phyloP scores from a whole-genome alignment of 1,140 invertebrate species.

The Phenacoccus solenopsis region DNA sequence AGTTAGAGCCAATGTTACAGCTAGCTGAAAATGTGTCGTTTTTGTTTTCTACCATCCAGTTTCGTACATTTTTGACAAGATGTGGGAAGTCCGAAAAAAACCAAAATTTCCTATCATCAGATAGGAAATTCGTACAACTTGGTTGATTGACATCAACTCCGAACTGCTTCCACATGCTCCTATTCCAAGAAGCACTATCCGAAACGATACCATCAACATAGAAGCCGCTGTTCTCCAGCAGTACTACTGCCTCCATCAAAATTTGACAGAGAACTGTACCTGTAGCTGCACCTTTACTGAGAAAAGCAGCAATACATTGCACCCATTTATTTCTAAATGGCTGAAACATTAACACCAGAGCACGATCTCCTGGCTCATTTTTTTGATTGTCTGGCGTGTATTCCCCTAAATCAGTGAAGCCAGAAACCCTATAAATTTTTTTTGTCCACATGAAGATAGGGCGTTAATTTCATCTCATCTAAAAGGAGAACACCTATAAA shows the following conservation, averaged over 20 bases:
- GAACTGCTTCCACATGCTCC: slow-evolving; percentile 23
- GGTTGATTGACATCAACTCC: slow-evolving; percentile 19
- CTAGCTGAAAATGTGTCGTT: no score
- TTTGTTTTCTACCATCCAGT: background rate
- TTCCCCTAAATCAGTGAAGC: slow-evolving; percentile 1
- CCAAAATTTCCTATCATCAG: background rate
- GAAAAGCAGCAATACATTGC: slow-evolving; percentile 15
- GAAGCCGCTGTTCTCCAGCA: slow-evolving; percentile 19
- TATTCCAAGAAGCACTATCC: slow-evolving; percentile 26
- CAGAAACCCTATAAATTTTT: background rate
- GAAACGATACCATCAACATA: slow-evolving; percentile 22
- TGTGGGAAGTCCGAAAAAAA: slow-evolving; percentile 6
- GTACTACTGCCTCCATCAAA: slow-evolving; percentile 5
- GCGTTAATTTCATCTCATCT: background rate
- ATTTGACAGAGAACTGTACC: background rate
- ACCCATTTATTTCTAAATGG: background rate
- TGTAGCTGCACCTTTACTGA: background rate
- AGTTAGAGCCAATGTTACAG: background rate
- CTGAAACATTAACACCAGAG: background rate
- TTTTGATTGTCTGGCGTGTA: background rate
- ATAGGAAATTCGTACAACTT: background rate
- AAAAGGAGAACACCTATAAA: background rate
- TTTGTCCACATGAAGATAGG: background rate
- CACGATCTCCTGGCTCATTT: background rate
- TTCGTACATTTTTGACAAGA: slow-evolving; percentile 17